A percentile compares a stretch with the other conserved stretches of the same genome.
Evolutionary conservation across 1,140 invertebrate species (phyloP).

Genomic region (Drosophila ogumai): DNA sequence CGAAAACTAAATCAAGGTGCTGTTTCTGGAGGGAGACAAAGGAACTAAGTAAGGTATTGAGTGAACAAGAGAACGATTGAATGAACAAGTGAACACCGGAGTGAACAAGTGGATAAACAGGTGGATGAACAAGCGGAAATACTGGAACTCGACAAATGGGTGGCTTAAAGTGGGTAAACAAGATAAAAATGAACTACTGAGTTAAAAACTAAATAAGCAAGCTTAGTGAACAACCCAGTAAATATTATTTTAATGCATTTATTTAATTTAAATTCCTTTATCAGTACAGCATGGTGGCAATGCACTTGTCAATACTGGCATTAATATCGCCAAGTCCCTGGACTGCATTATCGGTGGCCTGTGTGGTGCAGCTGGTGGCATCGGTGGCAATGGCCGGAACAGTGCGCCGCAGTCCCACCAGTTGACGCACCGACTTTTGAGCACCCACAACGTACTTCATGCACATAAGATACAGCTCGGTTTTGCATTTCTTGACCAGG

Average conservation of each 20-base stretch:
- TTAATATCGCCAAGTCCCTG: slow-evolving; percentile 31
- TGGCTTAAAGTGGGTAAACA: not conserved
- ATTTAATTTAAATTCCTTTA: not conserved
- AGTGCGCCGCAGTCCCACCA: slow-evolving; percentile 35
- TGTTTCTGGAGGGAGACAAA: not conserved
- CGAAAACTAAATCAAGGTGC: slow-evolving; percentile 4
- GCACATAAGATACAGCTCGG: not conserved
- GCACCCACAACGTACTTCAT: not conserved
- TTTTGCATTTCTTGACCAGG: fast-evolving
- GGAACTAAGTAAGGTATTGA: too few relatives aligned
- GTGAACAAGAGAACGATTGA: too few relatives aligned
- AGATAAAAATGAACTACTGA: not conserved
- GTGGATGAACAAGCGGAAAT: not conserved
- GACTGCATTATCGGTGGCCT: slow-evolving; percentile 39
- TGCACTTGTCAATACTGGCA: slow-evolving; percentile 40
- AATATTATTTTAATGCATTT: not conserved
- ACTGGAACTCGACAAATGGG: not conserved
- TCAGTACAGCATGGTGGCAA: slow-evolving; percentile 5
- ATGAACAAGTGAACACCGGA: not conserved
- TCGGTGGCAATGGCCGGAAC: slow-evolving; percentile 53
- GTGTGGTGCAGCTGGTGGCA: slow-evolving; percentile 52
- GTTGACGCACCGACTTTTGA: slow-evolving; percentile 37
- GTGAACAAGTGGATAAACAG: not conserved
- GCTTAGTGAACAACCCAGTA: too few relatives aligned
- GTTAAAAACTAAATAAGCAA: not conserved